Evolutionary conservation across 2,113 vertebrate genomes (phyloP), one percentile per base, ranked within the genome.

Genomic region (Engraulis encrasicolus): DNA sequence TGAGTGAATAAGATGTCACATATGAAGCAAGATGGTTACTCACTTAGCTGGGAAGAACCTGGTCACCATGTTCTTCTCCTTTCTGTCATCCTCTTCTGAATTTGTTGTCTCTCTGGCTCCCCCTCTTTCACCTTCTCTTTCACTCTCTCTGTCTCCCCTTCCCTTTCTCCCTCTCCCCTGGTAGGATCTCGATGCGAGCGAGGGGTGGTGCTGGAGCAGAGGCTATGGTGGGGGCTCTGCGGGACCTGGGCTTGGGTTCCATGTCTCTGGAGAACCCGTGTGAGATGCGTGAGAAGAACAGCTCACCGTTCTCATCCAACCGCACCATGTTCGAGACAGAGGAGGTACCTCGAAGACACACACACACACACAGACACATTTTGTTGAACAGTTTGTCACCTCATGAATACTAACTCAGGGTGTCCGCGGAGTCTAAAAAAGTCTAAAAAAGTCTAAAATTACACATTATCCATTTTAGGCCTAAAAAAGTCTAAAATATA

Each of bases 251-350:
- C 0, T 58, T 96, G 54, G 95, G 95, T 0, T 85, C 93, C 0
- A 89, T 93, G 85, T 94, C 95, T 17, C 94, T 95, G 0, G 97
- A 98, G 90, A 97, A 95, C 82, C 96, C 96, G 0, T 98, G 97
- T 49, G 96, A 97, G 87, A 89, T 98, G 58, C 92, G 87, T 38
- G 94, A 96, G 80, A 96, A 96, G 0, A 94, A 94, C 87, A 96
- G 96, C 81, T 97, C 97, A 0, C 97, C 97, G 0, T 98, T 98
- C 91, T 97, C 97, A 54, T 97, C 97, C 86, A 97, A 96, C 90
- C 95, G 97, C 88, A 98, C 97, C 82, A 98, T 98, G 97, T 98
- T 96, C 48, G 97, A 98, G 91, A 97, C 96, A 0, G 97, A 98
- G 80, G 97, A 98, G 96, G 97, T 97, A 58, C 2, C 85, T 0